Evolutionary conservation across 2,888 invertebrate species (phyloP).

Genomic region (Altica lythri): DNA sequence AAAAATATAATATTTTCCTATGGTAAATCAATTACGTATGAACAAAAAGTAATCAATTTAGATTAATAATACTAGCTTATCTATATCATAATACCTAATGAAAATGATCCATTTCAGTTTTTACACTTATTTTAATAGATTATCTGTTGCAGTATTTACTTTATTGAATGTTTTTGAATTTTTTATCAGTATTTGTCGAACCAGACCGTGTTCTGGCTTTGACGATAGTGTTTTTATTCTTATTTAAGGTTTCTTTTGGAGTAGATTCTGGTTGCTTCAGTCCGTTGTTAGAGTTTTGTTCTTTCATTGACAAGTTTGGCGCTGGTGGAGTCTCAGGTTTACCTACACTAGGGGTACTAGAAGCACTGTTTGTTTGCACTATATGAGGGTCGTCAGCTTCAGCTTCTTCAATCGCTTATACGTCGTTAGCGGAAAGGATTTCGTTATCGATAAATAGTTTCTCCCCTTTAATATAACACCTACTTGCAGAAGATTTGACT

Average conservation of each 20-base stretch:
- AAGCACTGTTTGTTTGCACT: neutral
- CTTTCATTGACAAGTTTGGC: neutral
- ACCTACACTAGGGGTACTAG: neutral
- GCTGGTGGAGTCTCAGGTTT: neutral
- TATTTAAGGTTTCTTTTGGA: neutral
- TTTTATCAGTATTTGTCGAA: neutral
- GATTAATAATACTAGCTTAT: no score
- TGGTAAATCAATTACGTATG: no score
- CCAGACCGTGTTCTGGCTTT: neutral
- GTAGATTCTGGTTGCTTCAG: neutral
- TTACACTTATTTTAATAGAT: no score
- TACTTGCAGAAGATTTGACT: neutral
- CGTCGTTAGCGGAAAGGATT: neutral
- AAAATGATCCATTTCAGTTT: no score
- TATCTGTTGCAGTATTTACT: no score
- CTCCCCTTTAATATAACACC: neutral
- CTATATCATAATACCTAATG: no score
- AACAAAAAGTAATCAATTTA: no score
- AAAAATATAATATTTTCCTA: no score
- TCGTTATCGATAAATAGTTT: neutral
- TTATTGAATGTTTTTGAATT: neutral
- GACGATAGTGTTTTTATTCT: neutral
- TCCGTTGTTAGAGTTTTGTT: neutral
- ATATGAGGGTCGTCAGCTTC: neutral
- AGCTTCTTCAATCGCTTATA: neutral